These are phyloP conservation scores for Nibea albiflora DNA, from an alignment of 2,113 vertebrate genomes.

Conservation along the genomic window DNA sequence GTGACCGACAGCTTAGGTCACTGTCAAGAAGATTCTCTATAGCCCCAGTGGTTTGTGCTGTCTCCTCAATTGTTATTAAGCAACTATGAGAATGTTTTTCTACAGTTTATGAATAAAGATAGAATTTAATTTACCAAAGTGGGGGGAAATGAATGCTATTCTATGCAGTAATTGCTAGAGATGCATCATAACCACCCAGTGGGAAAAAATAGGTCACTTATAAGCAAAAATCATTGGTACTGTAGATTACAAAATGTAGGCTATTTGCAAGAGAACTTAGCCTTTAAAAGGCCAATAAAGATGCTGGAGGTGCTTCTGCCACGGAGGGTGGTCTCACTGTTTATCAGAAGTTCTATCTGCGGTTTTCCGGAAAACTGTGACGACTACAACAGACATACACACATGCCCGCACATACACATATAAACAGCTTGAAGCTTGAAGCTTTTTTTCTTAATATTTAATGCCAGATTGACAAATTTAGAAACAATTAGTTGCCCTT, in stretches of 20 bases:
- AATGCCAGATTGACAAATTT: background rate
- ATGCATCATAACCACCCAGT: constrained; percentile 67
- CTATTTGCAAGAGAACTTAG: constrained; percentile 61
- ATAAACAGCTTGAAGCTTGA: background rate
- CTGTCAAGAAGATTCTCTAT: constrained; percentile 25
- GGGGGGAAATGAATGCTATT: constrained; percentile 67
- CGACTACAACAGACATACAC: background rate
- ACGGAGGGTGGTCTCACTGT: constrained; percentile 56
- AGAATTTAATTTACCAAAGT: constrained; percentile 72
- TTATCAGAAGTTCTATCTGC: constrained; percentile 49
- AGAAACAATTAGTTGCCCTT: background rate
- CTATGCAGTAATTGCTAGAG: constrained; percentile 69
- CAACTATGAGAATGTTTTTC: constrained; percentile 22
- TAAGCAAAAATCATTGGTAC: constrained; percentile 49
- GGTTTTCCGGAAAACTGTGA: constrained; percentile 15
- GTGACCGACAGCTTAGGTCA: constrained; percentile 6
- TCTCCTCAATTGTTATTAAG: constrained; percentile 41
- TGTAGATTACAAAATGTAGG: constrained; percentile 56
- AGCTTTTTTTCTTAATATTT: background rate
- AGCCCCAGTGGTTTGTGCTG: constrained; percentile 14
- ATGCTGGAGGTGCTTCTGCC: constrained; percentile 56
- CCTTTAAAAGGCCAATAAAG: constrained; percentile 69
- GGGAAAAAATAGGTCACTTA: constrained; percentile 63
- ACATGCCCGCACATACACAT: background rate
- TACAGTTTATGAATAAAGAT: constrained; percentile 66